These are phyloP conservation scores for Unio delphinus DNA, from an alignment of 2,888 invertebrate genomes.

Conservation along the genomic window DNA sequence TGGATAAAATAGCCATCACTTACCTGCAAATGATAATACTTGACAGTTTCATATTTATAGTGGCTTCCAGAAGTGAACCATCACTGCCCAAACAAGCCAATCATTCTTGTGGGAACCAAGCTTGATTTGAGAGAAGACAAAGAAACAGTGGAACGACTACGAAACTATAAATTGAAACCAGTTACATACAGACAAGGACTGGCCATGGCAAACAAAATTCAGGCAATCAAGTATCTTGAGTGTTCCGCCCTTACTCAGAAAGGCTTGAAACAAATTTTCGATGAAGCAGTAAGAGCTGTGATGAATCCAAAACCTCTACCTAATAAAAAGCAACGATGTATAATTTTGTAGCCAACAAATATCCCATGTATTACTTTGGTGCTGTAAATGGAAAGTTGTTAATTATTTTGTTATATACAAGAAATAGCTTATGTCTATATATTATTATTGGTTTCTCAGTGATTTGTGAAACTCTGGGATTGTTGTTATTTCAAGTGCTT, in stretches of 20 bases:
- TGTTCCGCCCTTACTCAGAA: constrained; percentile 98
- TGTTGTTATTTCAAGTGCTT: too few species aligned
- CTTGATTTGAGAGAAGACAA: constrained; percentile 96
- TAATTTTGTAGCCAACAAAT: constrained; percentile 1
- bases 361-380: too few species aligned
- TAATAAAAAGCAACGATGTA: constrained; percentile 80
- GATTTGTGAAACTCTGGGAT: too few species aligned
- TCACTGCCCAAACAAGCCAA: constrained; percentile 98
- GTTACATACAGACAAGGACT: constrained; percentile 95
- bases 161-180: constrained; percentile 93
- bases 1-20: too few species aligned
- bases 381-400: too few species aligned
- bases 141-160: constrained; percentile 94
- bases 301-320: constrained; percentile 93
- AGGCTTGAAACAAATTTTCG: constrained; percentile 98
- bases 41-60: constrained; percentile 73
- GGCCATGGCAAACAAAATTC: constrained; percentile 75
- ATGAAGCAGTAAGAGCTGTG: constrained; percentile 96
- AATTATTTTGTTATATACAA: too few species aligned
- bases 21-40: neutral
- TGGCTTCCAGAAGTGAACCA: constrained; percentile 99
- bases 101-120: constrained; percentile 97
- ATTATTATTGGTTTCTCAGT: too few species aligned
- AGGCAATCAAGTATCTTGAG: constrained; percentile 95
- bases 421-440: too few species aligned